Evolutionary conservation across 2,113 vertebrate genomes (phyloP).

Genomic region (Taurulus bubalis): DNA sequence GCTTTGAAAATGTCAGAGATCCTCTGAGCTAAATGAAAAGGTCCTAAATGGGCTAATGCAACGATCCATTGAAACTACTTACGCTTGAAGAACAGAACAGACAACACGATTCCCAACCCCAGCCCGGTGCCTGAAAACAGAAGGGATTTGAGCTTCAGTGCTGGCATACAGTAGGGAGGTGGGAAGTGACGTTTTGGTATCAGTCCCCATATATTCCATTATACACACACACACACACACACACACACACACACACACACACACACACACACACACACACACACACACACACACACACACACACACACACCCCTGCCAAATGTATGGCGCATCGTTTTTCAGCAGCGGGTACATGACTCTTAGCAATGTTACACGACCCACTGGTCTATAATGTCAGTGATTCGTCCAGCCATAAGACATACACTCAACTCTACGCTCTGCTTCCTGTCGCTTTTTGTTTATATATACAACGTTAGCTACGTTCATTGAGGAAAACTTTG

Average conservation of each 20-base stretch:
- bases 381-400: not conserved
- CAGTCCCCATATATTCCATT: not conserved
- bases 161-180: not conserved
- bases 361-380: no score
- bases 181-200: not conserved
- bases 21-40: constrained; percentile 5
- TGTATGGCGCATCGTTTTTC: not conserved
- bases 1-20: not conserved
- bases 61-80: constrained; percentile 75
- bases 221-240: no score
- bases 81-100: constrained; percentile 98
- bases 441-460: not conserved
- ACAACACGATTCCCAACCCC: constrained; percentile 95
- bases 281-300: no score
- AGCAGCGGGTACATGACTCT: not conserved
- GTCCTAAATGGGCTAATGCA: not conserved
- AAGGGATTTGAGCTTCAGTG: not conserved
- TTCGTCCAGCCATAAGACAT: not conserved
- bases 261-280: no score
- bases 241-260: no score
- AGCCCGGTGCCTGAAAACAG: constrained; percentile 90
- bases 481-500: not conserved
- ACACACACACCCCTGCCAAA: no score
- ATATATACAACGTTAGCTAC: not conserved
- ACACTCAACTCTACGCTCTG: not conserved